Evolutionary conservation across 2,797 vertebrate genomes (phyloP).

Genomic region (Paratrypauchen microcephalus): DNA sequence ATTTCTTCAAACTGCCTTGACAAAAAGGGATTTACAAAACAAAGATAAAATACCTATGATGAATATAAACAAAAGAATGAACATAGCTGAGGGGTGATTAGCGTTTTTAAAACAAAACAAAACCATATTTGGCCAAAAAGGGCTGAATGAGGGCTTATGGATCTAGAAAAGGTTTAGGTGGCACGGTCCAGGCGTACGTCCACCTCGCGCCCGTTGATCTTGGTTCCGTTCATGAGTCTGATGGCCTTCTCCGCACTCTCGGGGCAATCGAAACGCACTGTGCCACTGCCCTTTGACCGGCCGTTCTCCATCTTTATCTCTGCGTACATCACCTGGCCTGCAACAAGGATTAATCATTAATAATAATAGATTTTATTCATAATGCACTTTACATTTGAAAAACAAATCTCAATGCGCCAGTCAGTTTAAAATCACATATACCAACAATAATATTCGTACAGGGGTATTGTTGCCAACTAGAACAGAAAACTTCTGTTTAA

Average conservation of each 20-base stretch:
- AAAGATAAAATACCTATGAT: slow-evolving; percentile 71
- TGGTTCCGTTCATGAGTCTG: slow-evolving; percentile 97
- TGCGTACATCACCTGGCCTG: slow-evolving; percentile 98
- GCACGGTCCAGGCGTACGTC: slow-evolving; percentile 97
- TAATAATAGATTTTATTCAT: too few relatives aligned
- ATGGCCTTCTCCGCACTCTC: slow-evolving; percentile 96
- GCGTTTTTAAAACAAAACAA: slow-evolving; percentile 94
- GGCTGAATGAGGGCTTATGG: slow-evolving; percentile 54
- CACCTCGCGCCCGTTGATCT: slow-evolving; percentile 97
- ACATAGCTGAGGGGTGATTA: slow-evolving; percentile 78
- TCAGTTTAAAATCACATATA: too few relatives aligned
- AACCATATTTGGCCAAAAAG: slow-evolving; percentile 63
- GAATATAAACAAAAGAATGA: slow-evolving; percentile 69
- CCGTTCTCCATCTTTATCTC: slow-evolving; percentile 99
- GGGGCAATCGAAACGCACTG: slow-evolving; percentile 92
- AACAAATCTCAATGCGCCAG: too few relatives aligned
- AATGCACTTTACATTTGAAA: too few relatives aligned
- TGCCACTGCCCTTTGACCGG: slow-evolving; percentile 97
- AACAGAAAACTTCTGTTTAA: too few relatives aligned
- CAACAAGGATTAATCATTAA: background rate
- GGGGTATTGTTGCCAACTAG: too few relatives aligned
- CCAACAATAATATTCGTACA: too few relatives aligned
- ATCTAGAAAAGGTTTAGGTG: slow-evolving; percentile 79
- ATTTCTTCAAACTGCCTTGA: slow-evolving; percentile 88
- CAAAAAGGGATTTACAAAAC: slow-evolving; percentile 90